These are phyloP conservation scores for Leguminivora glycinivorella DNA, from an alignment of 1,140 invertebrate species.

Conservation along the genomic window DNA sequence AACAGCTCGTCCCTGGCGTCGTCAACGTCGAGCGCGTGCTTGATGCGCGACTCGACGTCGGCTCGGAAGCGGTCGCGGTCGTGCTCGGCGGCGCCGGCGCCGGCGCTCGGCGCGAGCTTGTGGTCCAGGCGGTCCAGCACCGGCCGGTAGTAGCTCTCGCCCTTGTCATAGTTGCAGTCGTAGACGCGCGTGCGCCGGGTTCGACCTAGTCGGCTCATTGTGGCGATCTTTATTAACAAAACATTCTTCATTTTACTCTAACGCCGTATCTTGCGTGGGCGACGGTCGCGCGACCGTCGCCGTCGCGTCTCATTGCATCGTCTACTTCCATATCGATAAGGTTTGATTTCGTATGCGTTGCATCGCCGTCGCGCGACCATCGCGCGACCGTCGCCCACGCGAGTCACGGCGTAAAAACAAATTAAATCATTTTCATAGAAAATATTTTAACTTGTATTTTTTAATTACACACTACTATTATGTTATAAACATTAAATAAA, in stretches of 20 bases:
- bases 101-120: constrained; percentile 80
- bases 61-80: constrained; percentile 57
- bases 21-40: constrained; percentile 75
- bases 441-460: no score
- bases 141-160: constrained; percentile 87
- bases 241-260: not conserved
- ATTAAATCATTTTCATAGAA: no score
- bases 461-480: no score
- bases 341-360: no score
- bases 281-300: no score
- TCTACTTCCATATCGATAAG: no score
- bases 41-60: constrained; percentile 75
- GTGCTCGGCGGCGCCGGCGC: constrained; percentile 66
- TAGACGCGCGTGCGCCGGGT: constrained; percentile 87
- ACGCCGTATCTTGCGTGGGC: no score
- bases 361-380: no score
- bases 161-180: constrained; percentile 89
- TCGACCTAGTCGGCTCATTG: constrained; percentile 77
- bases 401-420: no score
- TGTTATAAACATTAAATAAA: no score
- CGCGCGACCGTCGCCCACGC: no score
- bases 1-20: constrained; percentile 72
- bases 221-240: constrained; percentile 30
- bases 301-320: no score
- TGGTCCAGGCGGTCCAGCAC: constrained; percentile 86